Conservation (phyloP, 2,888 invertebrate genomes). For the Leptopilina syphax region DNA sequence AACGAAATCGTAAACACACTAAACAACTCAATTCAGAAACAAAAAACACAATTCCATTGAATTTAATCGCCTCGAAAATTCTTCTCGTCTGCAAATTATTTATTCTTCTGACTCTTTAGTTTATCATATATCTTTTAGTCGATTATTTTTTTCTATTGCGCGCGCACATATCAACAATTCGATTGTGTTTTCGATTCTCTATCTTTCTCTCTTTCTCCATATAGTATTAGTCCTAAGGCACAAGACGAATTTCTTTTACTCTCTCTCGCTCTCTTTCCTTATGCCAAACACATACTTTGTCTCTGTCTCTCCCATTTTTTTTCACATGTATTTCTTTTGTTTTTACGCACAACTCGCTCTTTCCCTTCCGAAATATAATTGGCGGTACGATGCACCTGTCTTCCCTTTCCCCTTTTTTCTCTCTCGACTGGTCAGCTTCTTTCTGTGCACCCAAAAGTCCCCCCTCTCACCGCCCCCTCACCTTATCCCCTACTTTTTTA, state of each 20-base stretch:
- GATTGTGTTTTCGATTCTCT: conserved; percentile 19
- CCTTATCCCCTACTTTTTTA: background rate
- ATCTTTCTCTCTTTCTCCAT: background rate
- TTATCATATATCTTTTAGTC: too few species aligned
- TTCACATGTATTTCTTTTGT: conserved; percentile 61
- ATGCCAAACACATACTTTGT: conserved; percentile 43
- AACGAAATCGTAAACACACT: too few species aligned
- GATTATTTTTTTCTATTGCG: conserved; percentile 16
- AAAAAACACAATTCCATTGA: too few species aligned
- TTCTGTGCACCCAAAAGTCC: conserved; percentile 32
- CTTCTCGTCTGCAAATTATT: too few species aligned
- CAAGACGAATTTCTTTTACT: conserved; percentile 41
- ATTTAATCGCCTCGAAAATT: too few species aligned
- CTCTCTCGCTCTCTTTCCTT: conserved; percentile 45
- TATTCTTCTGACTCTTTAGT: too few species aligned
- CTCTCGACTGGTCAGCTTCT: conserved; percentile 25
- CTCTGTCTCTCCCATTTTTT: conserved; percentile 44
- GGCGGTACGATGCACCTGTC: conserved; percentile 77
- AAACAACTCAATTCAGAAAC: too few species aligned
- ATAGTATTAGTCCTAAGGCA: conserved; percentile 13
- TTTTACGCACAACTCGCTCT: conserved; percentile 63
- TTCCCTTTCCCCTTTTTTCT: conserved; percentile 60
- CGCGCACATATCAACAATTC: background rate
- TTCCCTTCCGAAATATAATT: conserved; percentile 75
- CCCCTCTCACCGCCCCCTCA: conserved; percentile 47